Base-by-base conservation (phyloP, 2,888 invertebrate genomes). In the Strigamia maritima region DNA sequence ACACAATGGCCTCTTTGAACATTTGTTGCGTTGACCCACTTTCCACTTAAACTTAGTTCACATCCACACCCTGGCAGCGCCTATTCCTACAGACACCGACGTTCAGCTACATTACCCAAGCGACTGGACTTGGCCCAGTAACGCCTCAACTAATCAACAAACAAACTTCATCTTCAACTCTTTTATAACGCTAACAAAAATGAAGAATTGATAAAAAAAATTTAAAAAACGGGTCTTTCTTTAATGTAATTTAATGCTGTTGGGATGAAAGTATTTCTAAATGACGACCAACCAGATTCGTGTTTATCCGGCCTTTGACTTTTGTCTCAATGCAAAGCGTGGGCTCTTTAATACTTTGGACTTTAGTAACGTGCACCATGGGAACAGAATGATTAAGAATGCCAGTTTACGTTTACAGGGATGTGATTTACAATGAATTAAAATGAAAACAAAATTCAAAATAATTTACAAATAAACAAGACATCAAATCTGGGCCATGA, bases 51-150 rank as follows among this genome's bases (percentile, higher is more conserved):
- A 54, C 54, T 54, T 54, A 22, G 54, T 54, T 54, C 54, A 54
- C 54, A 19, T 54, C 54, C 54, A 54, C 54, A 54, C 54, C 54
- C 54, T 54, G 54, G 54, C 54, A 54, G 54, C 54, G 54, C 44
- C 44, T 44, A 44, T 14, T 44, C 44, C 44, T n/a, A 6, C 54
- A 22, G 22, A 19, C 54, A 54, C 44, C 44, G 54, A 7, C 19
- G 54, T 54, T 54, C 54, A 54, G 54, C 54, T 19, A 54, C 54
- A 19, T 54, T 54, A 8, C 54, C 54, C 54, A 54, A 54, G 54
- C 54, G 54, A 19, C 54, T 54, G 54, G 19, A 54, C 54, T 54
- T 54, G 54, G 54, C 54, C 54, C 54, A 54, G 19, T 54, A 54
- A 54, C 54, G 54, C 54, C 54, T 54, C 54, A 8, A 54, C 54